These are phyloP conservation scores for Drosophila neocordata DNA, from an alignment of 1,140 invertebrate species.

Conservation along the genomic window DNA sequence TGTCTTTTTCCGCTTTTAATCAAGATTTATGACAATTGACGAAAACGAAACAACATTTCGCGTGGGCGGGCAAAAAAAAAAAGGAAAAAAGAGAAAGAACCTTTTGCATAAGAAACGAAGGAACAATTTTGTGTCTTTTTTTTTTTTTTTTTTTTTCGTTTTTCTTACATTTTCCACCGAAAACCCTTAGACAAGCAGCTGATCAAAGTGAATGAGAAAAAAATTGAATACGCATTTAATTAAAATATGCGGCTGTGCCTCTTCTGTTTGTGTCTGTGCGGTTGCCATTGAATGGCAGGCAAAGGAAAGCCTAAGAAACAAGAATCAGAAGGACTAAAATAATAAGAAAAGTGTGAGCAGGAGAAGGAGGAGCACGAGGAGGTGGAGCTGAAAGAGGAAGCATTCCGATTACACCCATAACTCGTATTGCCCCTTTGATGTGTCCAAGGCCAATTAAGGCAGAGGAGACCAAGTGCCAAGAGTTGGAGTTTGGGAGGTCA, in stretches of 20 bases:
- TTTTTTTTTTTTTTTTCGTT: no score
- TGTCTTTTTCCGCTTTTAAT: constrained; percentile 69
- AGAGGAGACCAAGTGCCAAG: background rate
- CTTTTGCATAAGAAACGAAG: constrained; percentile 47
- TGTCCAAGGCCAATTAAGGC: constrained; percentile 2
- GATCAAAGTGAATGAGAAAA: constrained; percentile 28
- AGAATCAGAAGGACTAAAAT: background rate
- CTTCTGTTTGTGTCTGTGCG: background rate
- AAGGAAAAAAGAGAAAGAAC: constrained; percentile 21
- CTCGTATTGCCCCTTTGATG: constrained; percentile 4
- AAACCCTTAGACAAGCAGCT: background rate
- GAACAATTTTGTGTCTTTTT: no score
- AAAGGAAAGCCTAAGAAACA: background rate
- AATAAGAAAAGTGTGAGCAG: background rate
- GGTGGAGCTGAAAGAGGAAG: background rate
- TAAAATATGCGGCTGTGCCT: constrained; percentile 34
- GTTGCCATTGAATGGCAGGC: background rate
- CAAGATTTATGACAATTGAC: constrained; percentile 77
- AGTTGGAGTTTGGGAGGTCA: background rate
- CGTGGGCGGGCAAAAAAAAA: constrained; percentile 41
- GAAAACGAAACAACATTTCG: constrained; percentile 32
- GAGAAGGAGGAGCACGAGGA: no score
- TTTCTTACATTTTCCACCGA: no score
- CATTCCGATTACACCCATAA: constrained; percentile 3
- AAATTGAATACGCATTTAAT: constrained; percentile 71